Evolutionary conservation across 1,140 invertebrate species (phyloP), one percentile per base, ranked within the genome.

Genomic region (Acromyrmex charruanus): DNA sequence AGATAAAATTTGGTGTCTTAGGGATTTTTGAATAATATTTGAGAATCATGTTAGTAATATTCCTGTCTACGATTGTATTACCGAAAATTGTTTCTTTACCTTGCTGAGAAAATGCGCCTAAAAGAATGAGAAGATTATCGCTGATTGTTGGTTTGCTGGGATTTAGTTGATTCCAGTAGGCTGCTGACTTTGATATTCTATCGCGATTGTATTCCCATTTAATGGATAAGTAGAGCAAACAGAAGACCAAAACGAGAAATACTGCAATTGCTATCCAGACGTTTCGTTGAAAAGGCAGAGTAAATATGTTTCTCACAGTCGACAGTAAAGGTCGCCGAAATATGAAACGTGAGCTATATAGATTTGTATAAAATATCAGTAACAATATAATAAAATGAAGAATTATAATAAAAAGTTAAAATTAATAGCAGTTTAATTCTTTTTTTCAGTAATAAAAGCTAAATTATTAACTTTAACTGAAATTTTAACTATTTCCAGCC

Each of bases 301-400:
- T 89, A 87, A 97, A 97, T 39, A 97, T 95, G 90, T 97, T 97
- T 69, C 95, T 96, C 39, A 97, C 95, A 85, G 96, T 97, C 0
- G 97, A 97, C n/a, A 97, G 91, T 88, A 97, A 96, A 7, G 97
- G 97, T 92, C 96, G 96, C 49, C 96, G 95, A 89, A 97, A 97
- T 16, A 97, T 95, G 92, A 97, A 97, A 86, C 96, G 96, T 0
- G 96, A 96, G 58, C 96, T 95, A 25, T 16, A 18, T 5, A 74
- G 18, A 69, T 69, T 71, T 81, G 21, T 66, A 25, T 21, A 35
- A 51, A 65, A n/a, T 21, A n/a, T 63, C 2, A 7, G 44, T 66
- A 68, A 68, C 35, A 39, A 18, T 68, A 21, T 14, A 21, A 21
- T 68, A 21, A n/a, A 21, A 66, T 3, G n/a, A 31, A 53, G 0